Evolutionary conservation across 2,888 invertebrate species (phyloP).

Genomic region (Tanypteryx hageni): DNA sequence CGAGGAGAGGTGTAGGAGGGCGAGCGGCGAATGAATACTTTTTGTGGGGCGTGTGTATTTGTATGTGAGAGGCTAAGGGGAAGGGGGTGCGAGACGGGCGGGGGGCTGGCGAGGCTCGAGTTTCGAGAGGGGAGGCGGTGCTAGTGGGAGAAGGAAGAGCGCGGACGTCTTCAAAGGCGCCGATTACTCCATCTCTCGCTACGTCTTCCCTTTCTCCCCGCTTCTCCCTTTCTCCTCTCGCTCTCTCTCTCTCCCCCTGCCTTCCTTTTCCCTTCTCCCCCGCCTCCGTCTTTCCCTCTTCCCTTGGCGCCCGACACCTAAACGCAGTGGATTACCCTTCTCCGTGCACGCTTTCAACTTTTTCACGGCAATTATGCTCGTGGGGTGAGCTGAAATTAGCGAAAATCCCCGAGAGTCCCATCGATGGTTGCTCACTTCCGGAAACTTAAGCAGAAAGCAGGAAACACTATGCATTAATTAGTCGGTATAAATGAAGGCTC

Average conservation of each 20-base stretch:
- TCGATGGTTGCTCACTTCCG: conserved; percentile 33
- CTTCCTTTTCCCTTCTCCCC: background rate
- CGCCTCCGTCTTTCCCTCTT: background rate
- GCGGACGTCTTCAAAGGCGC: conserved; percentile 34
- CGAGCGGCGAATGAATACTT: background rate
- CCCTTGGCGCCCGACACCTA: background rate
- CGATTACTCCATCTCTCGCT: too few species aligned
- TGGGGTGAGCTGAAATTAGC: conserved; percentile 15
- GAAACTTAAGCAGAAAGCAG: conserved; percentile 27
- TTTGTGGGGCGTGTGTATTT: background rate
- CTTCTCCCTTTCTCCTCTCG: too few species aligned
- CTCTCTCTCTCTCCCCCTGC: background rate
- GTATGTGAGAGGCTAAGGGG: background rate
- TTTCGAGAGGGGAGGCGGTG: background rate
- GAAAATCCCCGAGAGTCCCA: conserved; percentile 34
- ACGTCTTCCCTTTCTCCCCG: too few species aligned
- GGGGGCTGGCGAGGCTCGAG: background rate
- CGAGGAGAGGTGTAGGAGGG: background rate
- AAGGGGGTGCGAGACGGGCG: background rate
- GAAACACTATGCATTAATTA: conserved; percentile 29
- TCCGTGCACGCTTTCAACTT: background rate
- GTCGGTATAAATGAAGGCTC: background rate
- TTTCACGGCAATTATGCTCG: conserved; percentile 40
- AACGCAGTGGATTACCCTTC: background rate
- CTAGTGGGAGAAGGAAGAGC: background rate